A percentile compares a stretch with the other conserved stretches of the same genome.
These are phyloP conservation scores for Drosophila barbarae DNA, from an alignment of 2,888 invertebrate genomes.

Conservation along the genomic window DNA sequence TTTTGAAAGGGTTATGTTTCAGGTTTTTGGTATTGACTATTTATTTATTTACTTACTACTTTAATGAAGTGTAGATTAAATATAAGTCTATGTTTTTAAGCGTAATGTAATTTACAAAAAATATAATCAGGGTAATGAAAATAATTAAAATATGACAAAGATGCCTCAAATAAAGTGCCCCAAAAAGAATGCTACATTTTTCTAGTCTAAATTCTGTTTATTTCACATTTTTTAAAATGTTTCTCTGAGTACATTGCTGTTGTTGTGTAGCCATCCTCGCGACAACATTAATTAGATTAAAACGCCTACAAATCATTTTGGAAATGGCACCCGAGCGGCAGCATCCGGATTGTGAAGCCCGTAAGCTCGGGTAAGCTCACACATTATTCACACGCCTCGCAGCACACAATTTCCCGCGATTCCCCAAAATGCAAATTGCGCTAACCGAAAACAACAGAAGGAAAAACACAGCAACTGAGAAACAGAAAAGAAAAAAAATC, in stretches of 20 bases:
- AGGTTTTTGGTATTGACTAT: no score
- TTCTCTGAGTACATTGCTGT: background rate
- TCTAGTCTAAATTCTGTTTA: background rate
- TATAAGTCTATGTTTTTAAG: no score
- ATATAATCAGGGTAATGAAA: no score
- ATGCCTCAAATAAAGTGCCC: no score
- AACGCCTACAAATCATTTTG: constrained; percentile 68
- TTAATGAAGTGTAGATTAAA: no score
- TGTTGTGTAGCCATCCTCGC: constrained; percentile 19
- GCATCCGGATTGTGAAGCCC: constrained; percentile 14
- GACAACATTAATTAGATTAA: constrained; percentile 71
- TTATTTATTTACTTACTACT: no score
- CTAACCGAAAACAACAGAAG: constrained; percentile 14
- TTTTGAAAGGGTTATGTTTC: no score
- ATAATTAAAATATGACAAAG: background rate
- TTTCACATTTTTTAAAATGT: background rate
- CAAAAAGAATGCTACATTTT: background rate
- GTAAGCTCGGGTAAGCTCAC: constrained; percentile 62
- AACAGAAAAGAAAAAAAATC: background rate
- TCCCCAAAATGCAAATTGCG: constrained; percentile 64
- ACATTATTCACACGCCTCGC: constrained; percentile 72
- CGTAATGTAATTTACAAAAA: no score
- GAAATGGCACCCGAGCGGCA: constrained; percentile 60
- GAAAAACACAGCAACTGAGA: constrained; percentile 1
- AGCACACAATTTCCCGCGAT: constrained; percentile 64